Percentiles rank a stretch among this genome's conserved stretches.
phyloP scores from a whole-genome alignment of 2,888 invertebrate species.

The Phoronis australis region DNA sequence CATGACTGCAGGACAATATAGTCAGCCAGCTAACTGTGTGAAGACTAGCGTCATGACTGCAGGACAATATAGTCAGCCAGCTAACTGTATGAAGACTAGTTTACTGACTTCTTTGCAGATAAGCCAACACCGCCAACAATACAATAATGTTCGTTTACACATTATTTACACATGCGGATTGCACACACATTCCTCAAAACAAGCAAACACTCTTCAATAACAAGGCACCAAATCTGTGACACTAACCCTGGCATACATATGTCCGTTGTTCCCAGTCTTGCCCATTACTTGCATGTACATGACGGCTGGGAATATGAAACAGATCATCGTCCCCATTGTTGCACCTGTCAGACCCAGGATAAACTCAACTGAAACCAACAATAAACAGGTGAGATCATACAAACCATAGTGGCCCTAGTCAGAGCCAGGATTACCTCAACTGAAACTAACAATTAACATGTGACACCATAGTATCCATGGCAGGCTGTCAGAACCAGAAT shows the following conservation, averaged over 20 bases:
- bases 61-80: no score
- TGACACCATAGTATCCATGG: no score
- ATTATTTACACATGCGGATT: neutral
- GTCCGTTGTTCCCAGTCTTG: no score
- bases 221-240: no score
- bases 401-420: slow-evolving; percentile 91
- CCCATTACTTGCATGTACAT: slow-evolving; percentile 80
- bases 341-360: slow-evolving; percentile 91
- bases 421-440: slow-evolving; percentile 82
- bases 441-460: slow-evolving; percentile 28
- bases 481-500: no score
- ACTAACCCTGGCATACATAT: no score
- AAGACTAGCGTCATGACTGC: no score
- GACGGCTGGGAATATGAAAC: slow-evolving; percentile 85
- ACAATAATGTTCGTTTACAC: neutral
- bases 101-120: no score
- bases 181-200: no score
- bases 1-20: no score
- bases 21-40: no score
- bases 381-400: slow-evolving; percentile 74
- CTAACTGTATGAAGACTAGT: no score
- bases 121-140: neutral
- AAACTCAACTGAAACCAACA: slow-evolving; percentile 60
- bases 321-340: slow-evolving; percentile 89
- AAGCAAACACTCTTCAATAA: neutral